Percentiles rank a stretch among this genome's conserved stretches.
These are phyloP conservation scores for Tortricodes alternella DNA, from an alignment of 2,888 invertebrate species.

Conservation along the genomic window DNA sequence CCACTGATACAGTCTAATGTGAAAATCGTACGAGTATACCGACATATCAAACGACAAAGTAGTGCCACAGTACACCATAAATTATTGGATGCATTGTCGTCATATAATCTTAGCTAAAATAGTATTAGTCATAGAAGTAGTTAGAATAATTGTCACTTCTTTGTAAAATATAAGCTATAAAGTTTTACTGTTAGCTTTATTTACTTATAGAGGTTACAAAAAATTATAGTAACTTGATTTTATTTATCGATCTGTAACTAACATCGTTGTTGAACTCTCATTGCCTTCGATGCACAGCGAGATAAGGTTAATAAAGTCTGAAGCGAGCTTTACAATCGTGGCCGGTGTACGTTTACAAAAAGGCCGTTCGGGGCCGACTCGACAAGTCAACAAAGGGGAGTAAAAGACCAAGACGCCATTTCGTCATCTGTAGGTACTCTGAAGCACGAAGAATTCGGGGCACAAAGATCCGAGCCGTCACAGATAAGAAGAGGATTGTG, in stretches of 20 bases:
- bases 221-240: constrained; percentile 32
- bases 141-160: too few species aligned
- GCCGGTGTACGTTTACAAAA: constrained; percentile 69
- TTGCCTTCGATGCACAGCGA: constrained; percentile 61
- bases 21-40: too few species aligned
- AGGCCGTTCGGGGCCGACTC: constrained; percentile 66
- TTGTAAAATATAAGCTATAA: too few species aligned
- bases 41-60: too few species aligned
- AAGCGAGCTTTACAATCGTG: constrained; percentile 66
- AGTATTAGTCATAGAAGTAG: too few species aligned
- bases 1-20: too few species aligned
- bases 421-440: constrained; percentile 70
- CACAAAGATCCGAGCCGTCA: constrained; percentile 76
- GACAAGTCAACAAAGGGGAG: constrained; percentile 76
- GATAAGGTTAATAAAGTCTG: constrained; percentile 74
- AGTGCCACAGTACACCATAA: too few species aligned
- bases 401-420: constrained; percentile 73
- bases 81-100: too few species aligned
- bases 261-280: constrained; percentile 53
- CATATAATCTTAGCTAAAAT: too few species aligned
- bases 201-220: too few species aligned
- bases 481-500: constrained; percentile 77
- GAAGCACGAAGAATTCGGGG: constrained; percentile 70
- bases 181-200: too few species aligned
- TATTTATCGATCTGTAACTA: constrained; percentile 47